Evolutionary conservation across 2,113 vertebrate genomes (phyloP).

Genomic region (Psilopsiagon aymara): DNA sequence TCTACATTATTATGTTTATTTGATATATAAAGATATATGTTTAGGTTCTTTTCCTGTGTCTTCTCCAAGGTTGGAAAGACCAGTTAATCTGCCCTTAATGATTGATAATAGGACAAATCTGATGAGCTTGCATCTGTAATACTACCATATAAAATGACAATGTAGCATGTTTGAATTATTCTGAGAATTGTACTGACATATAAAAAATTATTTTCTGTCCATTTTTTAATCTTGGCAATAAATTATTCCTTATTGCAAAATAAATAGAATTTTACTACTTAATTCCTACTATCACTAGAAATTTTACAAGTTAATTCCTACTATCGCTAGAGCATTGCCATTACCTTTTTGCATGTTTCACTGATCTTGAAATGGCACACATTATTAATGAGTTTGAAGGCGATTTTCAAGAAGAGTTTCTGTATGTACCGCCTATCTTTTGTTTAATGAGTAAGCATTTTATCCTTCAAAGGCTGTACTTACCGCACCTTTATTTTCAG

Average conservation of each 20-base stretch:
- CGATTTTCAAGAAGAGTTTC: conserved; percentile 36
- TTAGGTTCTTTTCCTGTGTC: accelerated
- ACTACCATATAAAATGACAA: not conserved
- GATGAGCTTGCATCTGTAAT: not conserved
- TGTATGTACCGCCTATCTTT: not conserved
- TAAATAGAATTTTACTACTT: not conserved
- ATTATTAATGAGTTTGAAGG: not conserved
- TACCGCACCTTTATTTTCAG: not conserved
- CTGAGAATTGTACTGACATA: not conserved
- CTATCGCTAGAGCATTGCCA: not conserved
- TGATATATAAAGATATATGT: not conserved
- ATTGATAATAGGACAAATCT: not conserved
- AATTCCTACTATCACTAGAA: not conserved
- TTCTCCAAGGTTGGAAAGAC: not conserved
- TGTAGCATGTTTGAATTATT: not conserved
- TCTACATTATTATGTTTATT: not conserved
- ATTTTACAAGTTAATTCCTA: not conserved
- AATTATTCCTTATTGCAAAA: conserved; percentile 1
- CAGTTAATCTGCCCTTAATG: not conserved
- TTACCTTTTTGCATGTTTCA: not conserved
- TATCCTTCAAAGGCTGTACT: not conserved
- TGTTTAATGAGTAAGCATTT: not conserved
- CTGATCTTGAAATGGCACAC: not conserved
- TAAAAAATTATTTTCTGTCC: not conserved
- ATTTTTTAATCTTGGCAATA: not conserved